Percentiles rank a stretch among this genome's conserved stretches.
phyloP scores from a whole-genome alignment of 2,113 vertebrate species.

The Daboia siamensis region DNA sequence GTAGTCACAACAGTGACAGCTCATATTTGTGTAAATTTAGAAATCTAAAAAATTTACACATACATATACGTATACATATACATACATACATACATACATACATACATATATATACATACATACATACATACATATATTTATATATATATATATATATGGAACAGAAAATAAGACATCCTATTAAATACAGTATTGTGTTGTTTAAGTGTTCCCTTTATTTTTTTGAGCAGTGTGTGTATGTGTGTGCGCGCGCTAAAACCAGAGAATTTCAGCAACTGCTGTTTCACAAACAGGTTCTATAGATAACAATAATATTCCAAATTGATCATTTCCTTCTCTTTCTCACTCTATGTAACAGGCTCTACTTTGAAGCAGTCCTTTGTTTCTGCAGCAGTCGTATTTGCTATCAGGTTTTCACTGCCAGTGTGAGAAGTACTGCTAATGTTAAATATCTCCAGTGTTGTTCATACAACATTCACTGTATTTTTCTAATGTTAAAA shows the following conservation, averaged over 20 bases:
- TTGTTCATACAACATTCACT: neutral
- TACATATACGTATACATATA: no score
- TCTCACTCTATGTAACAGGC: neutral
- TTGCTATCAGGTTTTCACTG: neutral
- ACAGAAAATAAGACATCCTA: no score
- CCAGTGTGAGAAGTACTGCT: neutral
- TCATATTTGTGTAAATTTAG: no score
- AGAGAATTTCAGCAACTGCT: neutral
- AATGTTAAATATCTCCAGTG: neutral
- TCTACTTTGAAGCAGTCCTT: neutral
- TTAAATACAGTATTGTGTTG: no score
- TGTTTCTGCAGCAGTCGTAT: neutral
- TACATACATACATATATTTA: no score
- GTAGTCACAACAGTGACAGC: no score
- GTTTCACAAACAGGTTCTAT: neutral
- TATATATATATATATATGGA: no score
- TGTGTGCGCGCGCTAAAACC: neutral
- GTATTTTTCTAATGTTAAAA: neutral
- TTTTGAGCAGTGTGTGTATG: no score
- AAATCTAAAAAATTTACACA: no score
- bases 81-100: no score
- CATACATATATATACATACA: no score
- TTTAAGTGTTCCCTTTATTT: no score
- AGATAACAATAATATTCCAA: neutral
- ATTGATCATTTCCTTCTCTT: neutral